Evolutionary conservation across 2,888 invertebrate species (phyloP), one percentile per base, ranked within the genome.

Genomic region (Tenthredo distinguenda): DNA sequence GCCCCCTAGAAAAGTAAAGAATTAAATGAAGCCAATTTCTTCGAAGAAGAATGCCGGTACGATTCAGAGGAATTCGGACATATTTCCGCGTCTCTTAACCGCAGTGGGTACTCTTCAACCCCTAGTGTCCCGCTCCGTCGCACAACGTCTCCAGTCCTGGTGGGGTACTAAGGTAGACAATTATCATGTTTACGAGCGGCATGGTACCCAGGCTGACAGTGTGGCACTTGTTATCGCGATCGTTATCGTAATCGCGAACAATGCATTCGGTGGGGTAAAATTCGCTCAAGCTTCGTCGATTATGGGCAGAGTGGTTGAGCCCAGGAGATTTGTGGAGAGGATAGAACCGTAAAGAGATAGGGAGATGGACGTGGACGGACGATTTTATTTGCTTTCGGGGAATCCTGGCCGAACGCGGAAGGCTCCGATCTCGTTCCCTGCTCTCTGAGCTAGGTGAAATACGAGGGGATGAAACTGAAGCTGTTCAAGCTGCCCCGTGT

Each of bases 181-280:
- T 81, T 81, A 81, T 40, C 58, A 40, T 62, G 58, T 81, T 62
- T 81, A 62, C 40, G 58, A 62, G 50, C 40, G 34, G 31, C 68
- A 68, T 26, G 26, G 21, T 62, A 55, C n/a, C 62, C 10, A 21
- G 55, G 34, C 18, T 62, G 37, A 21, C 62, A 10, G 37, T 21
- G 37, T 21, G 34, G 62, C 21, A 62, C 37, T 81, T 81, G 81
- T 62, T 81, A 81, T 81, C 81, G 40, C 31, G 34, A 40, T 81
- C 62, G 40, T 81, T 81, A 81, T 62, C 81, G 58, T 81, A 81
- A 81, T 62, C 62, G 81, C n/a, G 81, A 62, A 81, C 62, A 58
- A 81, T 62, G 58, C 58, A 62, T 81, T 58, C 6, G 37, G 5
- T 21, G 58, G 81, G 26, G 62, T 81, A 81, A 81, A 81, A 81